phyloP scores from a whole-genome alignment of 2,888 invertebrate species.

The Ormyrus pomaceus region DNA sequence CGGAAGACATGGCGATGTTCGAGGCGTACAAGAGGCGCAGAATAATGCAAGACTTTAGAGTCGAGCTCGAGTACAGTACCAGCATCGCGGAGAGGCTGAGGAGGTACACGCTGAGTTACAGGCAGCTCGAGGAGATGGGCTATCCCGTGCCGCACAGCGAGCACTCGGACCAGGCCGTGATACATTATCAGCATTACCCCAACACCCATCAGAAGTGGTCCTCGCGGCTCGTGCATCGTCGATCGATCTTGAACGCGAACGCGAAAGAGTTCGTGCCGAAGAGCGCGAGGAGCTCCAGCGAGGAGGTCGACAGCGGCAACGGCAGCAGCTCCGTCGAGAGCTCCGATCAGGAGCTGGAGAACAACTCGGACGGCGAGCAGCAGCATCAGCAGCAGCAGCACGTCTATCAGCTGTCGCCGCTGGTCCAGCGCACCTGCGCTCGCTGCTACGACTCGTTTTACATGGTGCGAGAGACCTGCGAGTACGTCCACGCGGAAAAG shows the following conservation, averaged over 20 bases:
- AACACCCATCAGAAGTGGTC: no score
- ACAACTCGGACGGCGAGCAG: constrained; percentile 68
- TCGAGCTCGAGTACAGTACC: no score
- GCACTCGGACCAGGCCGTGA: no score
- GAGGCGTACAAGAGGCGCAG: no score
- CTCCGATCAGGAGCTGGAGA: constrained; percentile 68
- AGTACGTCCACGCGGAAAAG: constrained; percentile 81
- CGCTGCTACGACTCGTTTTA: constrained; percentile 86
- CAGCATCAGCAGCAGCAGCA: constrained; percentile 60
- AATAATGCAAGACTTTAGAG: no score
- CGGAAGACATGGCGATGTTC: no score
- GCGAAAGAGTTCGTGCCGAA: constrained; percentile 82
- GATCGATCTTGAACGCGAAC: constrained; percentile 78
- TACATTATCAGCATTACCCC: no score
- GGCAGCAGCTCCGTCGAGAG: constrained; percentile 67
- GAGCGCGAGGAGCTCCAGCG: not conserved
- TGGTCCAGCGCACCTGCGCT: constrained; percentile 77
- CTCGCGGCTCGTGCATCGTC: no score
- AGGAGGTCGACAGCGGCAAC: constrained; percentile 67
- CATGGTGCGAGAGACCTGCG: constrained; percentile 81
- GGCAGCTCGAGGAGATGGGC: no score
- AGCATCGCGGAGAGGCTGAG: no score
- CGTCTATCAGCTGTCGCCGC: constrained; percentile 25
- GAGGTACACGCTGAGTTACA: no score
- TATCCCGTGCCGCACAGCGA: no score